Evolutionary conservation across 2,888 invertebrate genomes (phyloP).

Genomic region (Philaethria dido): DNA sequence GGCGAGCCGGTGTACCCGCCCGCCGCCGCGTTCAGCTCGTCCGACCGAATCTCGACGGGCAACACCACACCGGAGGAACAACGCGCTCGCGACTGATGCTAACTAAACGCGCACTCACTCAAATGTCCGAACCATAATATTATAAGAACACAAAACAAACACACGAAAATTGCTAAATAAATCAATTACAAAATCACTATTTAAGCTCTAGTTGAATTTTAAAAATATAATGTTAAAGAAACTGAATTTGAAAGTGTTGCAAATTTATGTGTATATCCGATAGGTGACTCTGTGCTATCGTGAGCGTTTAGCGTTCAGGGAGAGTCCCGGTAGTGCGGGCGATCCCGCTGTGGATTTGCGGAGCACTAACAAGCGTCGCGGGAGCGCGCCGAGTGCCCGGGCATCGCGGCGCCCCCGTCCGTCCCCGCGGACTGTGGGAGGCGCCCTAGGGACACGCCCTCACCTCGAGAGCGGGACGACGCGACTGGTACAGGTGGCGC

Average conservation of each 20-base stretch:
- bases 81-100: conserved; percentile 14
- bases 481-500: conserved; percentile 73
- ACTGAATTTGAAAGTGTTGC: not conserved
- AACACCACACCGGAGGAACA: conserved; percentile 28
- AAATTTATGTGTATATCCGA: conserved; percentile 51
- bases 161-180: not conserved
- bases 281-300: conserved; percentile 78
- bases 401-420: conserved; percentile 82
- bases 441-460: conserved; percentile 84
- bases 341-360: conserved; percentile 84
- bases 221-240: not conserved
- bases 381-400: conserved; percentile 80
- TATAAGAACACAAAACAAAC: conserved; percentile 18
- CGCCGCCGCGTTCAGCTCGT: conserved; percentile 88
- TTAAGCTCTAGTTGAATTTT: not conserved
- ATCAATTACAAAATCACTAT: not conserved
- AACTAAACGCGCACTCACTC: conserved; percentile 23
- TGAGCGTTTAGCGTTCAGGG: conserved; percentile 71
- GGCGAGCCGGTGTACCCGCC: conserved; percentile 91
- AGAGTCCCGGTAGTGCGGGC: conserved; percentile 81
- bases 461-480: conserved; percentile 81
- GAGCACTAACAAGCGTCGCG: conserved; percentile 84
- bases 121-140: conserved; percentile 29
- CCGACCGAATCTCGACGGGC: conserved; percentile 88
- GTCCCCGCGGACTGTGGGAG: conserved; percentile 82